A percentile compares a stretch with the other conserved stretches of the same genome.
phyloP scores from a whole-genome alignment of 1,140 invertebrate genomes.

The Ips typographus region DNA sequence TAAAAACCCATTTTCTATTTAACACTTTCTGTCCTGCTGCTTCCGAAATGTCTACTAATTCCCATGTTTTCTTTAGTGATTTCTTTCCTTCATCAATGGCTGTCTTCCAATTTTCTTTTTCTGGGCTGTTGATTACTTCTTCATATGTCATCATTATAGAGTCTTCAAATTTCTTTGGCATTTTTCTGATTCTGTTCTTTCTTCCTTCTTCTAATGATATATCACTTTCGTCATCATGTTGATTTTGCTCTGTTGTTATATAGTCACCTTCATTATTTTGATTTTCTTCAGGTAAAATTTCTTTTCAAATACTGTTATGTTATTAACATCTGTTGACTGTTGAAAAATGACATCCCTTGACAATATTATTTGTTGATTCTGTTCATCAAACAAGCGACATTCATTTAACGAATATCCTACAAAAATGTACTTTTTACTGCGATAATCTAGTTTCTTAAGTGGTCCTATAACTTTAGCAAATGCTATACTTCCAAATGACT shows the following conservation, averaged over 20 bases:
- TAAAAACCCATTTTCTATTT: too few relatives aligned
- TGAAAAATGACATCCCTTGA: constrained; percentile 1
- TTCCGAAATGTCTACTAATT: constrained; percentile 32
- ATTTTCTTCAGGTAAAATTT: background rate
- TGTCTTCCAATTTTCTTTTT: too few relatives aligned
- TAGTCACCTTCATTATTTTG: background rate
- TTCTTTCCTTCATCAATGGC: constrained; percentile 41
- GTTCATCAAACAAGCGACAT: too few relatives aligned
- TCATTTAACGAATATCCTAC: too few relatives aligned
- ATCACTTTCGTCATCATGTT: background rate
- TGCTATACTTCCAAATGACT: background rate
- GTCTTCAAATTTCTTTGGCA: too few relatives aligned
- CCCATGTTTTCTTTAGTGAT: constrained; percentile 43
- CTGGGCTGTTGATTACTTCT: too few relatives aligned
- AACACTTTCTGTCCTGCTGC: background rate
- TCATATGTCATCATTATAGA: too few relatives aligned
- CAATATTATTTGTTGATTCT: too few relatives aligned
- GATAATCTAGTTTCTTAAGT: constrained; percentile 20
- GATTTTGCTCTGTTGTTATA: background rate
- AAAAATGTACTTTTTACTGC: too few relatives aligned
- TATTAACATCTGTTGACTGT: background rate
- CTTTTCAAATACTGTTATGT: background rate
- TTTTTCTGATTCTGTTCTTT: too few relatives aligned
- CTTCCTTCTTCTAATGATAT: too few relatives aligned
- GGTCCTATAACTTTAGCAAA: constrained; percentile 30